Evolutionary conservation across 2,888 invertebrate genomes (phyloP).

Genomic region (Calameuta pallipes): DNA sequence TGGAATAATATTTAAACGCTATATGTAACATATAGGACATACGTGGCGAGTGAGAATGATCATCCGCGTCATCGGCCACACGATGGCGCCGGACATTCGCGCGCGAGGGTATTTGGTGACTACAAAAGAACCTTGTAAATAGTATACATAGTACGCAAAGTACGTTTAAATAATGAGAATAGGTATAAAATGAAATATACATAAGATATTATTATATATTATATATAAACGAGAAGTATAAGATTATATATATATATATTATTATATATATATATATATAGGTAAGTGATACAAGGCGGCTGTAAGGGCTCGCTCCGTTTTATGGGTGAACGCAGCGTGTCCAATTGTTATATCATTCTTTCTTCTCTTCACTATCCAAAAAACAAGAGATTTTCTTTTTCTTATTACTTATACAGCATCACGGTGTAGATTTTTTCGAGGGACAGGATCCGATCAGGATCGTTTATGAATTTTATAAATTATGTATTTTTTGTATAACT

Average conservation of each 20-base stretch:
- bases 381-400: background rate
- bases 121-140: slow-evolving; percentile 57
- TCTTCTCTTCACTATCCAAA: background rate
- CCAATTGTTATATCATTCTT: background rate
- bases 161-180: slow-evolving; percentile 56
- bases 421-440: background rate
- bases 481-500: background rate
- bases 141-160: slow-evolving; percentile 59
- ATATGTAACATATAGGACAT: slow-evolving; percentile 37
- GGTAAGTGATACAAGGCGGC: slow-evolving; percentile 62
- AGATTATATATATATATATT: slow-evolving; percentile 32
- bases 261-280: slow-evolving; percentile 32
- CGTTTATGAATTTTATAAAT: background rate
- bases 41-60: slow-evolving; percentile 28
- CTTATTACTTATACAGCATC: background rate
- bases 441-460: background rate
- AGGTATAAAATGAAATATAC: slow-evolving; percentile 63
- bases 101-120: slow-evolving; percentile 42
- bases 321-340: background rate
- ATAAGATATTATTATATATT: slow-evolving; percentile 64
- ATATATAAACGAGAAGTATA: slow-evolving; percentile 41
- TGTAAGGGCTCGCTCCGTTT: slow-evolving; percentile 49
- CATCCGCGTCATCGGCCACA: background rate
- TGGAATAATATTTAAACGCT: slow-evolving; percentile 40
- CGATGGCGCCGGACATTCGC: background rate